Evolutionary conservation across 2,888 invertebrate genomes (phyloP).

Genomic region (Pachycephus smyrnensis): DNA sequence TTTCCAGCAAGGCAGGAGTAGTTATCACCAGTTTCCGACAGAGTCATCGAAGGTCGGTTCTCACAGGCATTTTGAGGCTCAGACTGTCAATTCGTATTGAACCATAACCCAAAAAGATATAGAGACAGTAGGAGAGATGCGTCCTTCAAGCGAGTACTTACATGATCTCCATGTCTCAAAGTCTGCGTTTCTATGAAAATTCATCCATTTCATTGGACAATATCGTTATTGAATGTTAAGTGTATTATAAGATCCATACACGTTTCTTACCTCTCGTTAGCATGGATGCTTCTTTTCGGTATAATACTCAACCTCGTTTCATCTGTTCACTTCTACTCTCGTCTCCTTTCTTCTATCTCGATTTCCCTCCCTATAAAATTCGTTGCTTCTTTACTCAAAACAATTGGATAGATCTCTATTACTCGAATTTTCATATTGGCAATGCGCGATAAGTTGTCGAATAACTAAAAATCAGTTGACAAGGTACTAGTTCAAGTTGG

Average conservation of each 20-base stretch:
- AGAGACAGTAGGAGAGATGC: neutral
- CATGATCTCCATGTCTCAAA: constrained; percentile 4
- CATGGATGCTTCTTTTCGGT: constrained; percentile 24
- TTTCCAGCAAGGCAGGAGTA: constrained; percentile 80
- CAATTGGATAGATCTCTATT: neutral
- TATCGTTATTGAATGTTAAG: constrained; percentile 37
- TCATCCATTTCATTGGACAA: constrained; percentile 2
- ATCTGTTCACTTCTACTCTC: neutral
- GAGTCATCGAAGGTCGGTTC: constrained; percentile 83
- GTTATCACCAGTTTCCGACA: constrained; percentile 91
- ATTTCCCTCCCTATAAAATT: neutral
- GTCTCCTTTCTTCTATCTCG: neutral
- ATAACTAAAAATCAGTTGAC: neutral
- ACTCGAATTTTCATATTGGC: neutral
- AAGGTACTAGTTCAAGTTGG: neutral
- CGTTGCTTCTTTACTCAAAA: neutral
- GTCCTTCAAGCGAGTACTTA: neutral
- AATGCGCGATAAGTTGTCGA: neutral
- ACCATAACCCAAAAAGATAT: neutral
- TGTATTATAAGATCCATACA: constrained; percentile 29
- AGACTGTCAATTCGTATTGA: neutral
- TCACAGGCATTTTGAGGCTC: neutral
- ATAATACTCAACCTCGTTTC: neutral
- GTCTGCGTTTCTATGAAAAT: neutral
- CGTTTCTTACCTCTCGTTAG: constrained; percentile 10